Evolutionary conservation across 2,797 vertebrate genomes (phyloP), one percentile per base, ranked within the genome.

Genomic region (Acanthornis magna): DNA sequence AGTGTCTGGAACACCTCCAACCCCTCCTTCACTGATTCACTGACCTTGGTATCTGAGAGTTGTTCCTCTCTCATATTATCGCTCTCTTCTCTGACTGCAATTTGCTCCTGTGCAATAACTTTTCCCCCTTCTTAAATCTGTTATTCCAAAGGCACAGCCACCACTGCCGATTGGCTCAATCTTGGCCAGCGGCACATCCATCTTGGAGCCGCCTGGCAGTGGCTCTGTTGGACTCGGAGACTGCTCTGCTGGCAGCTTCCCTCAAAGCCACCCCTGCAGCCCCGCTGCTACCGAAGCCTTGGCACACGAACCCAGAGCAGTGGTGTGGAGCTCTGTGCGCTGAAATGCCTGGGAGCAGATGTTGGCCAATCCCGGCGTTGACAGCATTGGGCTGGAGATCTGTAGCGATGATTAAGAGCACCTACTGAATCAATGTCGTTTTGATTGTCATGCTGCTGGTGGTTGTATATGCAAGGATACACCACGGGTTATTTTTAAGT

Each of bases 151-250:
- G 38, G 34, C 19, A 11, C n/a, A 19, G 3, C n/a, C 58, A 60
- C 15, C 11, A 3, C 10, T 53, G n/a, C 27, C 27, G 73, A 23
- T 23, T 34, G 45, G 29, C 45, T 60, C 58, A 53, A 45, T 29
- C 10, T 38, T 34, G 38, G 8, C 17, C n/a, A 27, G 34, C 0
- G 25, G 21, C 3, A 8, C 0, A 2, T 77, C 72, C 0, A 0
- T 10, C 58, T 23, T 16, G 17, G 21, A 53, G 51, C 29, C 0
- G 1, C 30, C 15, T 58, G 51, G 25, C 25, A 40, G 26, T 60
- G 58, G 25, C 34, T 89, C 29, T 27, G 40, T 7, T 40, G 40
- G 45, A 27, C 34, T 4, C 7, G 25, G 25, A 21, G 10, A 5
- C 30, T 22, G 21, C 38, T 77, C 21, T 53, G 14, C 45, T 84